Conservation (phyloP, 2,888 invertebrate species). For the Stenichneumon culpator region DNA sequence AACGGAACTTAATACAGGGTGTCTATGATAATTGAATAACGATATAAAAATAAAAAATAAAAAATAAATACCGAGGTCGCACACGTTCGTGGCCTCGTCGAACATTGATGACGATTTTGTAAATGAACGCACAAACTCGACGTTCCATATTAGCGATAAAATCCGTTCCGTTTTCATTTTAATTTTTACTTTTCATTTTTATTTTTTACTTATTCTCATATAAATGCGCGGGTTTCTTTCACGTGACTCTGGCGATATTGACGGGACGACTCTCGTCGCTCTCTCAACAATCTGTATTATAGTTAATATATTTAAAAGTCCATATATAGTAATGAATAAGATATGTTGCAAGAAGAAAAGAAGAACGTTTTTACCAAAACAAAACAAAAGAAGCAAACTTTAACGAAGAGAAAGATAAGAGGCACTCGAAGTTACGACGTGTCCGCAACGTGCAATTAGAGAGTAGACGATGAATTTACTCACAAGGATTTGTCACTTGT, state of each 20-base stretch:
- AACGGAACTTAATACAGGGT: constrained; percentile 71
- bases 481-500: constrained; percentile 46
- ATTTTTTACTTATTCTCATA: constrained; percentile 31
- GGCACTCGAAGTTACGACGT: constrained; percentile 17
- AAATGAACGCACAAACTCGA: constrained; percentile 71
- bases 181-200: constrained; percentile 31
- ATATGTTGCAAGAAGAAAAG: constrained; percentile 43
- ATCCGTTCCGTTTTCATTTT: constrained; percentile 41
- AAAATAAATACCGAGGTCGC: constrained; percentile 39
- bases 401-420: constrained; percentile 29
- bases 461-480: constrained; percentile 38
- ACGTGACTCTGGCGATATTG: constrained; percentile 50
- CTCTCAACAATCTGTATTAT: constrained; percentile 48
- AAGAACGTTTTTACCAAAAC: constrained; percentile 45
- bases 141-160: constrained; percentile 70
- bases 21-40: constrained; percentile 68
- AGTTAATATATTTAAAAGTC: constrained; percentile 35
- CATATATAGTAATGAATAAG: constrained; percentile 47
- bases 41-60: constrained; percentile 42
- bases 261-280: constrained; percentile 33
- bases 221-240: constrained; percentile 54
- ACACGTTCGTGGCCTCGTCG: constrained; percentile 13
- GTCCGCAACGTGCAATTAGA: constrained; percentile 43
- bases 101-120: constrained; percentile 41
- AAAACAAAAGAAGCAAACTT: constrained; percentile 29